Evolutionary conservation across 2,888 invertebrate species (phyloP).

Genomic region (Lycaena phlaeas): DNA sequence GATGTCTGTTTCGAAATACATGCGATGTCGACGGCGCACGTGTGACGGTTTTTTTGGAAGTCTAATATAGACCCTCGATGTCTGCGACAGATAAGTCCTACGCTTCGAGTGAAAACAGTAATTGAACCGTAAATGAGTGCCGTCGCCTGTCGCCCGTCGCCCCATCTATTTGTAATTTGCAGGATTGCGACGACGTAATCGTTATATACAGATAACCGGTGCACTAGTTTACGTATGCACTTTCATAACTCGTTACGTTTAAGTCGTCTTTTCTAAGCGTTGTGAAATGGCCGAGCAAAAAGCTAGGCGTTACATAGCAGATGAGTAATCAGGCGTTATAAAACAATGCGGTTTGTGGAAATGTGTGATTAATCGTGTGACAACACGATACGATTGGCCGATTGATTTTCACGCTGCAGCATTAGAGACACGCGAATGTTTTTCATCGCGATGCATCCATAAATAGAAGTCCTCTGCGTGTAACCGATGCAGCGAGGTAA

Average conservation of each 20-base stretch:
- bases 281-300: slow-evolving; percentile 56
- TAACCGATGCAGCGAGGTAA: no score
- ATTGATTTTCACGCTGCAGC: slow-evolving; percentile 40
- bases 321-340: slow-evolving; percentile 52
- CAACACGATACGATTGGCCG: slow-evolving; percentile 29
- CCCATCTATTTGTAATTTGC: slow-evolving; percentile 22
- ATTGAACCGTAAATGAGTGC: background rate
- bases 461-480: no score
- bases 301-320: slow-evolving; percentile 47
- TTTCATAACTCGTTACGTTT: slow-evolving; percentile 69
- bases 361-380: slow-evolving; percentile 31
- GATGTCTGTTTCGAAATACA: slow-evolving; percentile 51
- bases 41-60: slow-evolving; percentile 25
- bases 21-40: slow-evolving; percentile 41
- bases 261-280: slow-evolving; percentile 56
- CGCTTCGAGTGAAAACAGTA: background rate
- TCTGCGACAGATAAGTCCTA: background rate
- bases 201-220: slow-evolving; percentile 34
- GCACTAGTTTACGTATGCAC: slow-evolving; percentile 49
- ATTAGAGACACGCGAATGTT: background rate
- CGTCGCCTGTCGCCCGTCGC: background rate
- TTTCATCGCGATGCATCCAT: slow-evolving; percentile 3
- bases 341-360: slow-evolving; percentile 32
- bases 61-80: no score
- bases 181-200: slow-evolving; percentile 46